Evolutionary conservation across 2,888 invertebrate genomes (phyloP), one percentile per base, ranked within the genome.

Genomic region (Diaprepes abbreviatus): DNA sequence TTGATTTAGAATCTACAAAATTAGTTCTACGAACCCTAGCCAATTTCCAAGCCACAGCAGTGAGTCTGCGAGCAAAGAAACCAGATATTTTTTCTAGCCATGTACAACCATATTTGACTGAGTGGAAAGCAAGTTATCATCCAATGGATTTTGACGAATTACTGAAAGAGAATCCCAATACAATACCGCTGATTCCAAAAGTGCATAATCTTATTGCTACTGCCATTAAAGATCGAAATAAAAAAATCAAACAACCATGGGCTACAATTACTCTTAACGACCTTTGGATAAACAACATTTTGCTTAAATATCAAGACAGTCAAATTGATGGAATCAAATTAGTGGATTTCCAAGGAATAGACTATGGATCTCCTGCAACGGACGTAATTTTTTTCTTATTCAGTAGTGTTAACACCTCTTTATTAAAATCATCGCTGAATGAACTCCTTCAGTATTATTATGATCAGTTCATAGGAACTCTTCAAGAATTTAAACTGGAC

Each of bases 211-310:
- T 36, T 3, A n/a, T 59, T 4, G 24, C 24, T 24, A 24, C 24
- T 5, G 24, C 24, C 6, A 10, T n/a, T 16, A 33, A 58, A 38
- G 31, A 33, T 35, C 31, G 55, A 58, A 7, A 48, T 10, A 48
- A 43, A 9, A 40, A 55, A 60, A 31, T 59, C 0, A 66, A 58
- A 40, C 72, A 73, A 55, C 72, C 71, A 3, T 89, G 86, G 81
- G 84, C 83, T 0, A 85, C 87, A 0, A 82, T 88, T 10, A 82
- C 84, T 0, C 89, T 89, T 70, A 81, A 83, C 2, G 89, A 89
- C 77, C 82, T 87, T 52, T 89, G 89, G 89, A 85, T 86, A 10
- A 89, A 88, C 75, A 89, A 89, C 73, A 81, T 88, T 3, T 85
- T 89, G 84, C 79, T 88, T 14, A 85, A 84, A 74, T 83, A 84